A percentile compares a stretch with the other conserved stretches of the same genome.
phyloP scores from a whole-genome alignment of 2,888 invertebrate genomes.

The Amiota mariae region DNA sequence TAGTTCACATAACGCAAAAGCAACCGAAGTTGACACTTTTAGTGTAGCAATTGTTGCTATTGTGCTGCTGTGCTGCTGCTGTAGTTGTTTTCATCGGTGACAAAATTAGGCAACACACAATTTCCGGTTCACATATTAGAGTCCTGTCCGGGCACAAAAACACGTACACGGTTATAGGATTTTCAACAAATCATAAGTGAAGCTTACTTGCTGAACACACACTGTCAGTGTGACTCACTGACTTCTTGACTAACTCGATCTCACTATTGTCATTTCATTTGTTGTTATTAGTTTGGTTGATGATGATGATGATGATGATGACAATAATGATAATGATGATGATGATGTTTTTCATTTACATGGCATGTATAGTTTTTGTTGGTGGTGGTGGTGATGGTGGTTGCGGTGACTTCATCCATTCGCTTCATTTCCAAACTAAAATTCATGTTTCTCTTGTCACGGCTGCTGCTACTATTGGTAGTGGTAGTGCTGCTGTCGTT shows the following conservation, averaged over 20 bases:
- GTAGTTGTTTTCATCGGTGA: slow-evolving; percentile 38
- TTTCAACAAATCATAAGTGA: too few species aligned
- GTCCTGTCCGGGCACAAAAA: slow-evolving; percentile 9
- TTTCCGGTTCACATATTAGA: slow-evolving; percentile 56
- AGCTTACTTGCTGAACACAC: too few species aligned
- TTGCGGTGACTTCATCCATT: not conserved
- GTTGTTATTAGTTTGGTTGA: not conserved
- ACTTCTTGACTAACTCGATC: too few species aligned
- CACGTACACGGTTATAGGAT: not conserved
- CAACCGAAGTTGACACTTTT: too few species aligned
- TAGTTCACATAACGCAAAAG: too few species aligned
- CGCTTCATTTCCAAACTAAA: not conserved
- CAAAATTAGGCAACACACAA: slow-evolving; percentile 42
- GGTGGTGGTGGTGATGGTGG: not conserved
- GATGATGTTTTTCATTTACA: slow-evolving; percentile 15
- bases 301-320: not conserved
- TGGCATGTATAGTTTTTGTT: not conserved
- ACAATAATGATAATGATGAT: not conserved
- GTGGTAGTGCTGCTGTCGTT: slow-evolving; percentile 41
- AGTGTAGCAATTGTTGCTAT: not conserved
- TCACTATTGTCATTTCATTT: slow-evolving; percentile 7
- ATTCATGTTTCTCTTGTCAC: not conserved
- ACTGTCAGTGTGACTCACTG: not conserved
- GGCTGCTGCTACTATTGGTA: slow-evolving; percentile 32
- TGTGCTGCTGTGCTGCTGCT: not conserved